Evolutionary conservation across 2,797 vertebrate genomes (phyloP).

Genomic region (Florisuga fusca): DNA sequence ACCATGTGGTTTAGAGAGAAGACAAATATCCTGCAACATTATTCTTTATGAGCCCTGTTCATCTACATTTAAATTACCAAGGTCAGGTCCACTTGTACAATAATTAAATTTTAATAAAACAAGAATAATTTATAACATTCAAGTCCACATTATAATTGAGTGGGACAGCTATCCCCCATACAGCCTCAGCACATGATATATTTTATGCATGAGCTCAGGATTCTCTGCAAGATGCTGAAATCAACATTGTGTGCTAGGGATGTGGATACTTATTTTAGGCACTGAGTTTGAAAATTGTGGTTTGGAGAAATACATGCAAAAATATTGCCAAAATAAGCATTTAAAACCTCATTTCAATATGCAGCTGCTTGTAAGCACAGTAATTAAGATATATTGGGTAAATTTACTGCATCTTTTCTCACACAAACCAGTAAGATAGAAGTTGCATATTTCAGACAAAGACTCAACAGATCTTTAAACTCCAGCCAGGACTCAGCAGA

Average conservation of each 20-base stretch:
- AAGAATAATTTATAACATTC: neutral
- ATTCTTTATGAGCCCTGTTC: neutral
- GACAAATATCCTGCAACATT: neutral
- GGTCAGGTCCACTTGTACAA: neutral
- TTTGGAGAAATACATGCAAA: conserved; percentile 59
- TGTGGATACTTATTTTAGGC: conserved; percentile 40
- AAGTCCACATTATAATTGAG: neutral
- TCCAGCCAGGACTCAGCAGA: conserved; percentile 5
- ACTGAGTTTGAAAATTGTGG: conserved; percentile 30
- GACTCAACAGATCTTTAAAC: conserved; percentile 27
- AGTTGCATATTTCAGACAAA: conserved; percentile 21
- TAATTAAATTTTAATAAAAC: conserved; percentile 25
- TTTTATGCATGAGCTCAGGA: conserved; percentile 22
- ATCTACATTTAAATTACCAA: conserved; percentile 8
- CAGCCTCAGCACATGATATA: neutral
- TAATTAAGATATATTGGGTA: conserved; percentile 48
- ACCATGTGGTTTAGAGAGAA: neutral
- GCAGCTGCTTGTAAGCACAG: conserved; percentile 56
- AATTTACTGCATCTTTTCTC: conserved; percentile 47
- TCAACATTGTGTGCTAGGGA: neutral
- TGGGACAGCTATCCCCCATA: neutral
- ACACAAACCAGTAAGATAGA: conserved; percentile 5
- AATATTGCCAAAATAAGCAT: conserved; percentile 67
- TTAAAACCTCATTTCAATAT: conserved; percentile 46
- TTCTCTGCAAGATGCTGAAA: conserved; percentile 50